phyloP scores from a whole-genome alignment of 2,113 vertebrate species.

The Capreolus pygargus region DNA sequence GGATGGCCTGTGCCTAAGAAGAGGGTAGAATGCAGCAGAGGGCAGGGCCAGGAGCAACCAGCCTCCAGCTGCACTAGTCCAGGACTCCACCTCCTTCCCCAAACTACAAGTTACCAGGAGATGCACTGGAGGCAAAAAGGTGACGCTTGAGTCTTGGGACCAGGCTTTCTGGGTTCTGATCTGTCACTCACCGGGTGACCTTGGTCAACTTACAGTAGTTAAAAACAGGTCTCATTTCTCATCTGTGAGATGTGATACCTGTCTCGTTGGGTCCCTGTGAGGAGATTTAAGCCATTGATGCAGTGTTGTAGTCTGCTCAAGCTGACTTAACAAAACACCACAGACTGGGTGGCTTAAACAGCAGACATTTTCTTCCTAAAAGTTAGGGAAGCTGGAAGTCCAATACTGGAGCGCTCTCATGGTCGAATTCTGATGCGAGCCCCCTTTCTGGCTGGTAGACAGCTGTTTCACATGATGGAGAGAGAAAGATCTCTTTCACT shows the following conservation, averaged over 20 bases:
- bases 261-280: neutral
- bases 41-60: neutral
- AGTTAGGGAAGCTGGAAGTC: neutral
- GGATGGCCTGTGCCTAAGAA: neutral
- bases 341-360: neutral
- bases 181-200: neutral
- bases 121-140: neutral
- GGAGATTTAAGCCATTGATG: neutral
- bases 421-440: neutral
- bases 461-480: neutral
- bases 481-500: neutral
- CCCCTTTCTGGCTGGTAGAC: neutral
- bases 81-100: neutral
- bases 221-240: neutral
- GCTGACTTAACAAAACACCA: neutral
- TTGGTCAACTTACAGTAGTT: neutral
- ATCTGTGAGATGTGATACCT: neutral
- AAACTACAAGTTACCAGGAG: neutral
- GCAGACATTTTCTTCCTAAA: neutral
- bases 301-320: neutral
- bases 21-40: neutral
- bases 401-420: neutral
- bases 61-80: neutral
- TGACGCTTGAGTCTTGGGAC: neutral
- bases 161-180: neutral